Evolutionary conservation across 2,797 vertebrate species (phyloP).

Genomic region (Cirrhinus molitorella): DNA sequence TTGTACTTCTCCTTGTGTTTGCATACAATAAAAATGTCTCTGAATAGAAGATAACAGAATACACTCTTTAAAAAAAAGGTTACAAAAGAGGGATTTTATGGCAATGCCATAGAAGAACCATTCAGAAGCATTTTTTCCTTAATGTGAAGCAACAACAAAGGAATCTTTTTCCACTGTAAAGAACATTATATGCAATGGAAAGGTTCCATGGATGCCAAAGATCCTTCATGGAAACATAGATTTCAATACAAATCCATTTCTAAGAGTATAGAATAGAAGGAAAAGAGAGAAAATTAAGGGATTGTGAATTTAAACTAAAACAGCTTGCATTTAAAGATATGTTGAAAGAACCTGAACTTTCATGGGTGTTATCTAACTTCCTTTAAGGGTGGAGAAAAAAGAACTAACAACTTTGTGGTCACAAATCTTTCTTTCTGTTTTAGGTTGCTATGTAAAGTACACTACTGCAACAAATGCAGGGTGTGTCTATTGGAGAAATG

Average conservation of each 20-base stretch:
- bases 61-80: neutral
- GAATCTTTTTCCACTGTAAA: neutral
- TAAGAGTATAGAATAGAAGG: neutral
- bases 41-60: neutral
- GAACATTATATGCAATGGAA: neutral
- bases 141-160: too few species aligned
- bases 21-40: neutral
- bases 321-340: neutral
- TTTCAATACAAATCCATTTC: neutral
- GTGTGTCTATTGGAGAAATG: neutral
- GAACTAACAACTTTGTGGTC: neutral
- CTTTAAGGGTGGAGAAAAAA: neutral
- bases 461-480: too few species aligned
- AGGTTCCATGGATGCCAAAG: neutral
- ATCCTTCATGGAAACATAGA: neutral
- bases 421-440: conserved; percentile 1
- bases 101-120: neutral
- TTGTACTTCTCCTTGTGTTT: neutral
- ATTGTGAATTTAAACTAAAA: neutral
- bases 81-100: neutral
- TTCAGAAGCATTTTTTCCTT: neutral
- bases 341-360: neutral
- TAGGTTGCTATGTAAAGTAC: conserved; percentile 6
- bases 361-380: neutral
- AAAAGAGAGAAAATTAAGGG: neutral